phyloP scores from a whole-genome alignment of 2,113 vertebrate genomes.

The Rissa tridactyla region DNA sequence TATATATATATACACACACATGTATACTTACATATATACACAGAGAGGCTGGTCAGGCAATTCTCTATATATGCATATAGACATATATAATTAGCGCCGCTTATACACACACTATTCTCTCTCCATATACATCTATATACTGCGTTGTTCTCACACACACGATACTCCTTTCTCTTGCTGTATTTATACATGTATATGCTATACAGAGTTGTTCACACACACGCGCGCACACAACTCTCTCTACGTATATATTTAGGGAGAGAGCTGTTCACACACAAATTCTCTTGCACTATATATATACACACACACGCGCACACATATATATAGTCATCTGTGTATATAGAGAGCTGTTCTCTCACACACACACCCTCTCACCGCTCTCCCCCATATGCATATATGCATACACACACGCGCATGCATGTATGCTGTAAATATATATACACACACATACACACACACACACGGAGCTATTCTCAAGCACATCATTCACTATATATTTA shows the following conservation, averaged over 20 bases:
- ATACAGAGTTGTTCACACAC: not conserved
- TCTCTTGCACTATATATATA: not conserved
- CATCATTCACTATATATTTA: not conserved
- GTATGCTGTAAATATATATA: not conserved
- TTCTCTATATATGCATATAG: not conserved
- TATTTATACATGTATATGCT: no score
- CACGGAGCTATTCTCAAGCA: not conserved
- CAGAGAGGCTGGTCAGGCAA: not conserved
- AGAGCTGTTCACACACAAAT: not conserved
- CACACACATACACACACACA: no score
- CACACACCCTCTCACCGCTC: no score
- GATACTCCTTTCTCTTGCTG: not conserved
- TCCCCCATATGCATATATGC: no score
- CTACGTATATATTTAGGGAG: not conserved
- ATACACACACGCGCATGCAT: no score
- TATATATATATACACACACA: no score
- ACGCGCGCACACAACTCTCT: not conserved
- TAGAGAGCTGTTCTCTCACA: not conserved
- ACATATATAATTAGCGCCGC: not conserved
- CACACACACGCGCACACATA: fast-evolving
- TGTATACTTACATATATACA: not conserved
- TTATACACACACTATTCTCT: not conserved
- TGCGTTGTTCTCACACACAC: not conserved
- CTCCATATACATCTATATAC: not conserved
- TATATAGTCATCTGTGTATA: fast-evolving